Evolutionary conservation across 2,113 vertebrate species (phyloP).

Genomic region (Apaloderma vittatum): DNA sequence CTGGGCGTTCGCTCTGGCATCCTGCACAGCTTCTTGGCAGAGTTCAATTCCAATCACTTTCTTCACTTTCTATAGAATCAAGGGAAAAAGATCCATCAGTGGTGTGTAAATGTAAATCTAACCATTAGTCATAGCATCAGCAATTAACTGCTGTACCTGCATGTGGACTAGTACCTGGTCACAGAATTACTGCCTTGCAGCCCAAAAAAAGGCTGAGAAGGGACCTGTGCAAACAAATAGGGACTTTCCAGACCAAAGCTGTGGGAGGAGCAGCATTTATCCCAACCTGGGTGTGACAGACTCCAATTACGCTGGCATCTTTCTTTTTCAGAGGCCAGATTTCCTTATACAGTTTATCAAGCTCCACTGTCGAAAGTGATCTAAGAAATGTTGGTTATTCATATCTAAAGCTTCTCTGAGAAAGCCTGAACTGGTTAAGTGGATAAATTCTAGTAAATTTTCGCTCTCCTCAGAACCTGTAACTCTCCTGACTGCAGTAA

Average conservation of each 20-base stretch:
- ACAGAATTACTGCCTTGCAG: not conserved
- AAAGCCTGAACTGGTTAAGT: not conserved
- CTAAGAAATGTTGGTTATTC: rapidly evolving
- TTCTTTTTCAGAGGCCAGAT: not conserved
- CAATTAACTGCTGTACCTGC: not conserved
- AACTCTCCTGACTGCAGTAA: not conserved
- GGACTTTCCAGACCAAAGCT: not conserved
- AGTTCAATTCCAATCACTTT: constrained; percentile 95
- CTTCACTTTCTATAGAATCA: constrained; percentile 86
- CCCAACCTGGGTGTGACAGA: not conserved
- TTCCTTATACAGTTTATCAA: not conserved
- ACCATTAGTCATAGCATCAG: not conserved
- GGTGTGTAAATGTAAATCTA: not conserved
- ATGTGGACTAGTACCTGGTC: not conserved
- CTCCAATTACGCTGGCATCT: rapidly evolving
- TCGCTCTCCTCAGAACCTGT: not conserved
- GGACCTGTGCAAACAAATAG: not conserved
- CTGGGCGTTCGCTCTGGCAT: constrained; percentile 89
- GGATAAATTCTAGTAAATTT: not conserved
- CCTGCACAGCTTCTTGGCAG: constrained; percentile 93
- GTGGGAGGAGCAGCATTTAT: not conserved
- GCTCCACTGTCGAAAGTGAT: not conserved
- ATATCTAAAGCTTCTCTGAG: not conserved
- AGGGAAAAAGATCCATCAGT: not conserved
- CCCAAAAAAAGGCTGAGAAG: not conserved